phyloP scores from a whole-genome alignment of 2,113 vertebrate species.

The Heliornis fulica region DNA sequence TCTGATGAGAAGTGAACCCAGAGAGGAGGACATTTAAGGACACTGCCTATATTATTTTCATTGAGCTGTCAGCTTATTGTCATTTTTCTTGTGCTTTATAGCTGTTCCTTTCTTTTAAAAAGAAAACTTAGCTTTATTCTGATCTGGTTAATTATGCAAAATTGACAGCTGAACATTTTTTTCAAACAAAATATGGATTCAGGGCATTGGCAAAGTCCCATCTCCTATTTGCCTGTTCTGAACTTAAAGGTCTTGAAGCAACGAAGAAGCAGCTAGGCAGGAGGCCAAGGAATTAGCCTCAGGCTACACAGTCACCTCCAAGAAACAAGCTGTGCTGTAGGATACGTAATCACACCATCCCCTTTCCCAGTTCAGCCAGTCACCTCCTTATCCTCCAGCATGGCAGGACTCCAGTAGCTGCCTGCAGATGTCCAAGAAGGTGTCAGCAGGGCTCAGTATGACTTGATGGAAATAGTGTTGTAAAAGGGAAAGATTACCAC shows the following conservation, averaged over 20 bases:
- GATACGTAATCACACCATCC: neutral
- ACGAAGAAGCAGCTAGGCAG: neutral
- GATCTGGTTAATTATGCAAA: neutral
- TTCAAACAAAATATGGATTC: neutral
- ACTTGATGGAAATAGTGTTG: constrained; percentile 20
- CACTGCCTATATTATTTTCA: neutral
- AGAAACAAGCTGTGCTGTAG: constrained; percentile 5
- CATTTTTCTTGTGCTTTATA: neutral
- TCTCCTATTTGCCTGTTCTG: neutral
- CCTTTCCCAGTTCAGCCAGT: neutral
- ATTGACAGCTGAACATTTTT: neutral
- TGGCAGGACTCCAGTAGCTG: constrained; percentile 27
- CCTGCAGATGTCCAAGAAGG: constrained; percentile 33
- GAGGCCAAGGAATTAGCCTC: constrained; percentile 45
- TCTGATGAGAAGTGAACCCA: neutral
- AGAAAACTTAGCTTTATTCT: neutral
- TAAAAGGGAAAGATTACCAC: neutral
- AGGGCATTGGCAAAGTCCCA: neutral
- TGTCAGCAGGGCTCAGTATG: constrained; percentile 15
- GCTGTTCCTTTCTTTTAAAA: neutral
- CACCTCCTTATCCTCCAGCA: constrained; percentile 6
- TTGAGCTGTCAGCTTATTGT: neutral
- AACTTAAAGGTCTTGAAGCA: neutral
- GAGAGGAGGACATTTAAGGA: neutral
- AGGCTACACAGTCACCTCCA: constrained; percentile 8